These are phyloP conservation scores for Oreohelix idahoensis DNA, from an alignment of 1,140 invertebrate genomes.

Conservation along the genomic window DNA sequence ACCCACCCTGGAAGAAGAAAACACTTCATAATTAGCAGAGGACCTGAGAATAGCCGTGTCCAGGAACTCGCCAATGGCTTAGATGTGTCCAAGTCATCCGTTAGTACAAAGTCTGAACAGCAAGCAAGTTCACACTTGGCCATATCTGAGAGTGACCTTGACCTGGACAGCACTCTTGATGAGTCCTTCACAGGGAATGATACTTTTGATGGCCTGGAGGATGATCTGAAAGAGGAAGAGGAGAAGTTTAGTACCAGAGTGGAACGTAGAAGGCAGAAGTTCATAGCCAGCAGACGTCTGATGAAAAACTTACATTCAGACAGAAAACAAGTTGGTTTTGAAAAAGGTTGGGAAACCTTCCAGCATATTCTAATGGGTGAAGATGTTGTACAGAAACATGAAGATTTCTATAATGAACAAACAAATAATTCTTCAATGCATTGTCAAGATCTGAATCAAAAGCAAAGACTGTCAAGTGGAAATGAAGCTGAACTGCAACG, in stretches of 20 bases:
- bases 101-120: not conserved
- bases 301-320: not conserved
- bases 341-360: not conserved
- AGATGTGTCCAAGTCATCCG: not conserved
- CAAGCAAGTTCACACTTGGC: not conserved
- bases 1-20: not conserved
- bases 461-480: not conserved
- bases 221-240: slow-evolving; percentile 9
- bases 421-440: not conserved
- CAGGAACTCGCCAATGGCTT: not conserved
- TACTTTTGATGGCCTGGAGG: not conserved
- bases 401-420: not conserved
- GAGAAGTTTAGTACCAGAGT: not conserved
- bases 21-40: slow-evolving; percentile 17
- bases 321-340: not conserved
- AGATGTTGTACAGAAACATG: not conserved
- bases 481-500: not conserved
- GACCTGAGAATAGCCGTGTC: not conserved
- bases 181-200: not conserved
- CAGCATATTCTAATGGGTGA: not conserved
- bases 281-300: not conserved
- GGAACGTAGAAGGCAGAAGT: slow-evolving; percentile 5
- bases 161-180: not conserved
- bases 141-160: not conserved
- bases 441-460: not conserved